Conservation (phyloP, 2,113 vertebrate species). For the Diadophis punctatus region DNA sequence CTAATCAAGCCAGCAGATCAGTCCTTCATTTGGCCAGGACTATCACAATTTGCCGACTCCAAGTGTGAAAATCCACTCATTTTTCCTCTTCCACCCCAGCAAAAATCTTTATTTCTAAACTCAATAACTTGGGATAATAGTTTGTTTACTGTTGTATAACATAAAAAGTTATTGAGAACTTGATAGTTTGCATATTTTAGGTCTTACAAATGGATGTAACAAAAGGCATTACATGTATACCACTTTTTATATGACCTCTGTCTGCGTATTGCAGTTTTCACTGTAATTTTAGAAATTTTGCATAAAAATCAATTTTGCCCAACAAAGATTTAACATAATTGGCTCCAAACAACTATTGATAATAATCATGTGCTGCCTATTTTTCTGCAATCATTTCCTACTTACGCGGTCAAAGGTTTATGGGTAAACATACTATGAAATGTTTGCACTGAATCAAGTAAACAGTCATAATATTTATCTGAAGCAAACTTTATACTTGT, state of each 20-base stretch:
- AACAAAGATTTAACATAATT: not conserved
- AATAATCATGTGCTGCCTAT: not conserved
- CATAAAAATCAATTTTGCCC: not conserved
- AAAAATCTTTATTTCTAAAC: not conserved
- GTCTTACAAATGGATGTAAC: not conserved
- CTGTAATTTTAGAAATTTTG: not conserved
- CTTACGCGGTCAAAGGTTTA: not conserved
- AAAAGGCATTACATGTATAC: not conserved
- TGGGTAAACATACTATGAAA: constrained; percentile 32
- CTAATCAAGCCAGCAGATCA: not conserved
- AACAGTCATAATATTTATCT: constrained; percentile 51
- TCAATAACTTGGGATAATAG: not conserved
- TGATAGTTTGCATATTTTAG: not conserved
- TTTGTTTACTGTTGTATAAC: not conserved
- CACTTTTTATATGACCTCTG: not conserved
- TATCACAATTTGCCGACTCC: not conserved
- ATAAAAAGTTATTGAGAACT: not conserved
- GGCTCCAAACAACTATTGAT: not conserved
- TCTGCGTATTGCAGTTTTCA: not conserved
- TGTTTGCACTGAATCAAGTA: constrained; percentile 27
- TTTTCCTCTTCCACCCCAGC: not conserved
- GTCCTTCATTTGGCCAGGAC: not conserved
- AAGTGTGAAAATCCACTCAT: not conserved
- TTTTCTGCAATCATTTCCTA: not conserved
- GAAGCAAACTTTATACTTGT: constrained; percentile 12